These are phyloP conservation scores for Anoplophora glabripennis DNA, from an alignment of 1,140 invertebrate genomes.

Conservation along the genomic window DNA sequence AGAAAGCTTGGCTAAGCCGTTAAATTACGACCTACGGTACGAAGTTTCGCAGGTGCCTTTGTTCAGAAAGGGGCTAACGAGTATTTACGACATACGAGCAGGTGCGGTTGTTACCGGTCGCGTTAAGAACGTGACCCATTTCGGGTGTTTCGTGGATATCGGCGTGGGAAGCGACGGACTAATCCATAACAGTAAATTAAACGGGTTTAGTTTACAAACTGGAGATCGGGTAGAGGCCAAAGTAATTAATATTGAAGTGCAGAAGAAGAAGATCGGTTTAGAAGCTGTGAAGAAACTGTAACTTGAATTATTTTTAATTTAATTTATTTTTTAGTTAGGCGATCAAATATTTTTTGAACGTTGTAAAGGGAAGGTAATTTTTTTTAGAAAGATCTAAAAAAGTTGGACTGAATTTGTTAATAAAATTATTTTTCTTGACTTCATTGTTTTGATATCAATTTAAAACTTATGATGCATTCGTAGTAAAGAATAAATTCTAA, in stretches of 20 bases:
- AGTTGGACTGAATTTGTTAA: too few species aligned
- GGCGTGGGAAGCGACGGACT: slow-evolving; percentile 76
- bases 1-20: slow-evolving; percentile 60
- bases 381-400: too few species aligned
- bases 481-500: too few species aligned
- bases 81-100: slow-evolving; percentile 58
- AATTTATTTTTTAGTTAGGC: neutral
- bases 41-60: slow-evolving; percentile 61
- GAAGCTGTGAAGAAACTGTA: slow-evolving; percentile 29
- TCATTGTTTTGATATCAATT: too few species aligned
- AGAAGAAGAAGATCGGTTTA: slow-evolving; percentile 54
- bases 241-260: slow-evolving; percentile 56
- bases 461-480: too few species aligned
- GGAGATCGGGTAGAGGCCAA: slow-evolving; percentile 69
- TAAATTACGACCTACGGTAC: slow-evolving; percentile 66
- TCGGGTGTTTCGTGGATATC: slow-evolving; percentile 88
- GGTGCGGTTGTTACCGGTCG: slow-evolving; percentile 57
- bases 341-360: too few species aligned
- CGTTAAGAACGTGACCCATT: slow-evolving; percentile 81
- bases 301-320: neutral
- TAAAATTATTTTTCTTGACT: too few species aligned
- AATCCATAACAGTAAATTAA: slow-evolving; percentile 66
- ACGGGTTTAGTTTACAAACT: slow-evolving; percentile 58
- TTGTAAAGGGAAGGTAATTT: too few species aligned
- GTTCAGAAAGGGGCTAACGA: slow-evolving; percentile 63